Evolutionary conservation across 2,113 vertebrate species (phyloP).

Genomic region (Actenoides hombroni): DNA sequence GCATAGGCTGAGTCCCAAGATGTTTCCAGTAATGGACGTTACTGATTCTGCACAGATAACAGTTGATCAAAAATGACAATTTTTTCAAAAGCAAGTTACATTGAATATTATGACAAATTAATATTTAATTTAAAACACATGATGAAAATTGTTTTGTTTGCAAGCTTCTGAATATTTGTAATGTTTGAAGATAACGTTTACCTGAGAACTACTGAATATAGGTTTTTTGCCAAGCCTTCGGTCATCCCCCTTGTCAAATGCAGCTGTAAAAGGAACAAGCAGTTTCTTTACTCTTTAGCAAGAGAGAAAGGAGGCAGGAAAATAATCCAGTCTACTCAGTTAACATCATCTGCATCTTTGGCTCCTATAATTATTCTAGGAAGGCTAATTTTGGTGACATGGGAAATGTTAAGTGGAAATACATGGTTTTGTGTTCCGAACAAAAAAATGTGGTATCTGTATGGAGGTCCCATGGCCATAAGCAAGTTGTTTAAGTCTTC

Average conservation of each 20-base stretch:
- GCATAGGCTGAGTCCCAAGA: neutral
- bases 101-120: neutral
- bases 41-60: neutral
- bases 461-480: neutral
- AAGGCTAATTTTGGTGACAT: neutral
- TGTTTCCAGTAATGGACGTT: neutral
- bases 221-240: conserved; percentile 90
- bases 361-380: neutral
- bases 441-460: neutral
- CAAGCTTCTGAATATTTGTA: neutral
- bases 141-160: neutral
- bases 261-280: conserved; percentile 77
- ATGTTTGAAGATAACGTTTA: conserved; percentile 63
- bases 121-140: neutral
- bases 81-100: neutral
- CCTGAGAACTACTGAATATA: conserved; percentile 91
- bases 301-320: neutral
- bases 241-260: conserved; percentile 93
- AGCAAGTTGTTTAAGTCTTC: neutral
- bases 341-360: neutral
- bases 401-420: neutral
- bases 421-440: neutral
- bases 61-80: neutral
- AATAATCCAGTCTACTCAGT: neutral
- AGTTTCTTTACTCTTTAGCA: conserved; percentile 35